These are phyloP conservation scores for Lasiurus cinereus DNA, from an alignment of 2,113 vertebrate genomes.

Conservation along the genomic window DNA sequence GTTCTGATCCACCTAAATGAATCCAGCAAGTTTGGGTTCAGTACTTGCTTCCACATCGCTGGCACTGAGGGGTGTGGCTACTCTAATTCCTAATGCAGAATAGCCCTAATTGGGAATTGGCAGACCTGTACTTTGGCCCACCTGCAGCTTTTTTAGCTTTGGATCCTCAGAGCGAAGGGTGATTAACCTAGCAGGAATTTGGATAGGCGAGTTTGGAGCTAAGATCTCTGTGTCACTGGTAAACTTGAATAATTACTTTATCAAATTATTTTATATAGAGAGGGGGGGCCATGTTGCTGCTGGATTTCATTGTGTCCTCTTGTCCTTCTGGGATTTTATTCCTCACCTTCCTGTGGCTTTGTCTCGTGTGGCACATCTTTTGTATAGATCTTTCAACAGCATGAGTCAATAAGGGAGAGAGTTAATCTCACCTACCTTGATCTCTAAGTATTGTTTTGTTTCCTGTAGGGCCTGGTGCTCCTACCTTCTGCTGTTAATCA, in stretches of 20 bases:
- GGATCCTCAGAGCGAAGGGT: not conserved
- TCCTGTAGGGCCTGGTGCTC: not conserved
- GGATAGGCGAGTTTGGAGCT: not conserved
- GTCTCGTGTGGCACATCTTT: not conserved
- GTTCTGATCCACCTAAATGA: not conserved
- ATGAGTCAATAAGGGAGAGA: slow-evolving; percentile 39
- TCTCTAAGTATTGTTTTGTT: slow-evolving; percentile 62
- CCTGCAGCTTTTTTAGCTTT: slow-evolving; percentile 4
- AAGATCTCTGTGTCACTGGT: slow-evolving; percentile 13
- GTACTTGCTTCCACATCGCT: not conserved
- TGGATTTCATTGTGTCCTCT: slow-evolving; percentile 24
- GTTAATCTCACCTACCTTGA: not conserved
- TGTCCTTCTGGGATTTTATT: not conserved
- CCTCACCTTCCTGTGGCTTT: not conserved
- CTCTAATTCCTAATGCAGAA: not conserved
- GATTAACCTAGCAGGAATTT: not conserved
- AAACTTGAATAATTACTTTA: slow-evolving; percentile 20
- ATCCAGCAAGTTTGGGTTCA: not conserved
- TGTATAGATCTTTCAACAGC: not conserved
- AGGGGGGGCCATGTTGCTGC: not conserved
- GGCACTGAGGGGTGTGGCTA: not conserved
- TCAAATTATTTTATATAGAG: slow-evolving; percentile 17
- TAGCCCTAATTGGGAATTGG: not conserved
- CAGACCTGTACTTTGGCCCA: not conserved
- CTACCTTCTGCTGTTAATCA: slow-evolving; percentile 59